A percentile compares a stretch with the other conserved stretches of the same genome.
Evolutionary conservation across 1,140 invertebrate genomes (phyloP).

Genomic region (Paracyclopina nana): DNA sequence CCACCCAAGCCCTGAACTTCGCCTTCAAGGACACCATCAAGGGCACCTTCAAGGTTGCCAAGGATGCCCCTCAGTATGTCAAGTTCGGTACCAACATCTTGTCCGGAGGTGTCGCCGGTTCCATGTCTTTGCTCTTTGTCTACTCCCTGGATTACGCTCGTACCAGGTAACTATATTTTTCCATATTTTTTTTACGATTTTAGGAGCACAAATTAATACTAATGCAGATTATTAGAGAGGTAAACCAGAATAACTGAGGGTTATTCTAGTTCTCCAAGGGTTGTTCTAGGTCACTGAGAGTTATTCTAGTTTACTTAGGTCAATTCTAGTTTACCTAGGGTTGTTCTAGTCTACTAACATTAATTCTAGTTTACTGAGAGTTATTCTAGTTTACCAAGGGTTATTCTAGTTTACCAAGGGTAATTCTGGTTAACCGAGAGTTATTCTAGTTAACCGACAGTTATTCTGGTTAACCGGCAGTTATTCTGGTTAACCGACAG

Average conservation of each 20-base stretch:
- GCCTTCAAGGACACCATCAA: conserved; percentile 50
- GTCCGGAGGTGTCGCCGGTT: conserved; percentile 79
- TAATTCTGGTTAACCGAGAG: no score
- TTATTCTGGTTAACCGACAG: no score
- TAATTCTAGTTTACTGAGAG: no score
- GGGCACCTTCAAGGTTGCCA: conserved; percentile 12
- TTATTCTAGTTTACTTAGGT: not conserved
- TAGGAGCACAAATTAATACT: conserved; percentile 35
- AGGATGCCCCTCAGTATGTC: conserved; percentile 4
- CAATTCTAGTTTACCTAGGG: not conserved
- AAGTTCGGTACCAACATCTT: conserved; percentile 44
- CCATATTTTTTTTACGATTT: no score
- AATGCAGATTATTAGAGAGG: not conserved
- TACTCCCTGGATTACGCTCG: conserved; percentile 91
- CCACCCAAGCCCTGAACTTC: conserved; percentile 86
- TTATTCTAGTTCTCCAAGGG: not conserved
- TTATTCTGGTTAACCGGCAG: no score
- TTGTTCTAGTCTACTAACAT: no score
- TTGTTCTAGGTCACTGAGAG: not conserved
- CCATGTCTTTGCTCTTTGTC: conserved; percentile 76
- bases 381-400: no score
- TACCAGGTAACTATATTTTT: no score
- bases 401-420: no score
- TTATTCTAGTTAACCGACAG: no score
- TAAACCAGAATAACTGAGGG: not conserved